Percentiles rank a stretch among this genome's conserved stretches.
phyloP scores from a whole-genome alignment of 2,113 vertebrate species.

The Protobothrops flavoviridis region DNA sequence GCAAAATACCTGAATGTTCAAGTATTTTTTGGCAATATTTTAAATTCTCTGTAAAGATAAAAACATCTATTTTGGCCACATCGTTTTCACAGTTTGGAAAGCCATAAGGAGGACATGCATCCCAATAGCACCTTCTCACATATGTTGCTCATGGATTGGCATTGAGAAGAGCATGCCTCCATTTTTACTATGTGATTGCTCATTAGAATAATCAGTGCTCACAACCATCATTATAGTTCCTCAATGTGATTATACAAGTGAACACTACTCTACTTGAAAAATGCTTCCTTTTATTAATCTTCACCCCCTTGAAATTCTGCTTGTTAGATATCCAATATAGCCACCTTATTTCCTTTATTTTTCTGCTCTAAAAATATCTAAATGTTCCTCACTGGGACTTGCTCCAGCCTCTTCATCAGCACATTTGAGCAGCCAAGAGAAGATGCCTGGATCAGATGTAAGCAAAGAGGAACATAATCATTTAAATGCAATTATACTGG shows the following conservation, averaged over 20 bases:
- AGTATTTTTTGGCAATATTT: not conserved
- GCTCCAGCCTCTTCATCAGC: not conserved
- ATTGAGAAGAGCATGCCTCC: not conserved
- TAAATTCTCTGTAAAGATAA: not conserved
- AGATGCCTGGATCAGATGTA: not conserved
- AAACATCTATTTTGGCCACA: not conserved
- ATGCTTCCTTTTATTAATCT: not conserved
- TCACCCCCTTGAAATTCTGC: not conserved
- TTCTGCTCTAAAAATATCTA: not conserved
- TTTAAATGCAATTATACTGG: not conserved
- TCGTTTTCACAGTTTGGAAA: not conserved
- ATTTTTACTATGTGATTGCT: not conserved
- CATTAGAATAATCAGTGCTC: not conserved
- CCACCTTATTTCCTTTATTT: not conserved
- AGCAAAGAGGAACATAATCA: not conserved
- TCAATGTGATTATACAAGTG: not conserved
- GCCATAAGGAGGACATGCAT: not conserved
- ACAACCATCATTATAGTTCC: not conserved
- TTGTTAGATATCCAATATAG: not conserved
- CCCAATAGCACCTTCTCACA: not conserved
- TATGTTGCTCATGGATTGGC: not conserved
- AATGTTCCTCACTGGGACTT: not conserved
- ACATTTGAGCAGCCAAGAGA: not conserved
- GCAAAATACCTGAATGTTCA: not conserved
- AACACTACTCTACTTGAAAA: not conserved